A percentile compares a stretch with the other conserved stretches of the same genome.
phyloP scores from a whole-genome alignment of 2,888 invertebrate genomes.

The Melanargia galathea region DNA sequence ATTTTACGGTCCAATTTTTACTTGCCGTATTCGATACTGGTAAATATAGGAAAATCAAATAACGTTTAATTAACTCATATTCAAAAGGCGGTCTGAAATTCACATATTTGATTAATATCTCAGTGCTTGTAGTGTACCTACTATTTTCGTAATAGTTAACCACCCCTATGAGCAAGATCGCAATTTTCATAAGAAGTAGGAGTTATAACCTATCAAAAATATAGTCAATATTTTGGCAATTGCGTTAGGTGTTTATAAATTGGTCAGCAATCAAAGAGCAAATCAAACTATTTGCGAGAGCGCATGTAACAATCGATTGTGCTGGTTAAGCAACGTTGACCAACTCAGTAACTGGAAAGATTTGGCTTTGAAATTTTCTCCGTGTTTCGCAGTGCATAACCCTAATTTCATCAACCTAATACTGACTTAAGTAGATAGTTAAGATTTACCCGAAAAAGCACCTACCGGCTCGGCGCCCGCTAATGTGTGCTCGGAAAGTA shows the following conservation, averaged over 20 bases:
- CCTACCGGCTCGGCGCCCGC: slow-evolving; percentile 55
- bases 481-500: slow-evolving; percentile 78
- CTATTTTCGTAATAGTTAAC: neutral
- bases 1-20: slow-evolving; percentile 36
- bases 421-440: slow-evolving; percentile 76
- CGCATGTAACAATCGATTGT: no score
- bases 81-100: neutral
- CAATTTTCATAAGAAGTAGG: no score
- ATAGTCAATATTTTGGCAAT: no score
- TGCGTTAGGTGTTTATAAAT: no score
- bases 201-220: no score
- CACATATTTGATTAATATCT: neutral
- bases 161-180: no score
- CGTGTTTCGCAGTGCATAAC: neutral
- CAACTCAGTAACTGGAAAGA: no score
- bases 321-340: no score
- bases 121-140: neutral
- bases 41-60: slow-evolving; percentile 11
- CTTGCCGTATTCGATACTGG: slow-evolving; percentile 15
- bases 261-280: no score
- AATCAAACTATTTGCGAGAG: no score
- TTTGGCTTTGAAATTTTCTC: no score
- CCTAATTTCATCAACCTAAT: slow-evolving; percentile 52
- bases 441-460: slow-evolving; percentile 70
- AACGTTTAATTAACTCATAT: neutral